Percentiles rank a stretch among this genome's conserved stretches.
phyloP scores from a whole-genome alignment of 2,888 invertebrate genomes.

The Agonopterix heracliana region DNA sequence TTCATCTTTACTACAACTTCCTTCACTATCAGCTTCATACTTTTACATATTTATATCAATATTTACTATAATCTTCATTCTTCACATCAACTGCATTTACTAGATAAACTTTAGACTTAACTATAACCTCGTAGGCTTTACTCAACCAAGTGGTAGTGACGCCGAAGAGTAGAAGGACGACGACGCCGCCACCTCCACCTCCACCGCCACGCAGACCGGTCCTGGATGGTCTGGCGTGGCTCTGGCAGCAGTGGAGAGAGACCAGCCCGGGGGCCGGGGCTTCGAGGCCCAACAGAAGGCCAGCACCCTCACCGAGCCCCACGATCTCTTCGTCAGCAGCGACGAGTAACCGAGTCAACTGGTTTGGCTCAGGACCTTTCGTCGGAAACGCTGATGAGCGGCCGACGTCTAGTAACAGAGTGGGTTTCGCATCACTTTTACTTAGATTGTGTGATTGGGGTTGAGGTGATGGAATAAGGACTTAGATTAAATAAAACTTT shows the following conservation, averaged over 20 bases:
- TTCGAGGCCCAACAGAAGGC: conserved; percentile 37
- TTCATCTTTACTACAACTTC: neutral
- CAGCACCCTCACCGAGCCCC: conserved; percentile 38
- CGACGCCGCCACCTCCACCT: conserved; percentile 50
- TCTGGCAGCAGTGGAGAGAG: conserved; percentile 77
- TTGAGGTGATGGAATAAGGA: conserved; percentile 54
- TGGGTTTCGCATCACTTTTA: conserved; percentile 69
- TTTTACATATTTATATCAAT: neutral
- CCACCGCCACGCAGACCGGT: conserved; percentile 68
- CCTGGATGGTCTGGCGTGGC: conserved; percentile 74
- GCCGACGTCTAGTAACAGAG: conserved; percentile 55
- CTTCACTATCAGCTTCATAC: neutral
- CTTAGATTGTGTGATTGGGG: conserved; percentile 67
- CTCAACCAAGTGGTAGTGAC: conserved; percentile 77
- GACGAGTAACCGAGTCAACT: conserved; percentile 53
- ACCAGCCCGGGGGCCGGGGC: conserved; percentile 56
- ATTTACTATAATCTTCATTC: neutral
- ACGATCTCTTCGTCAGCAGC: conserved; percentile 37
- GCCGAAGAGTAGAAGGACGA: conserved; percentile 62
- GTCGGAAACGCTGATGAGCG: conserved; percentile 64
- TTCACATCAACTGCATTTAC: conserved; percentile 11
- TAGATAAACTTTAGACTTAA: conserved; percentile 32
- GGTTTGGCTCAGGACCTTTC: conserved; percentile 71
- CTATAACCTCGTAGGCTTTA: conserved; percentile 70
- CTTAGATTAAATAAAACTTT: conserved; percentile 55